Percentiles rank a stretch among this genome's conserved stretches.
These are phyloP conservation scores for Drosophila quadrilineata DNA, from an alignment of 1,140 invertebrate genomes.

Conservation along the genomic window DNA sequence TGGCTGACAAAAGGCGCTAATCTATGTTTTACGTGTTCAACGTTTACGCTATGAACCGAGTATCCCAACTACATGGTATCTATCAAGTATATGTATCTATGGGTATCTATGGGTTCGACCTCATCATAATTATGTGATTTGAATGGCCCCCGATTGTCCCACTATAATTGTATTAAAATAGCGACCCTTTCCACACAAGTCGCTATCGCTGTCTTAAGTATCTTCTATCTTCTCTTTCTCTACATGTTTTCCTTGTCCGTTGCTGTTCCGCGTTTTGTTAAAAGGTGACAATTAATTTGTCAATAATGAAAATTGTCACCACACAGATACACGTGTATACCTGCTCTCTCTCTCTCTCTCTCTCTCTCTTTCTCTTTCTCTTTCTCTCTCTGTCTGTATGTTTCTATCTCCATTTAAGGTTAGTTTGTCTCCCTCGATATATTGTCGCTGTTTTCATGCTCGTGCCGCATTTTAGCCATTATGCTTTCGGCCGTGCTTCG, in stretches of 20 bases:
- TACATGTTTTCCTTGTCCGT: background rate
- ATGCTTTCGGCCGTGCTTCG: slow-evolving; percentile 33
- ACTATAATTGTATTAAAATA: slow-evolving; percentile 69
- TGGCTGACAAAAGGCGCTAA: slow-evolving; percentile 67
- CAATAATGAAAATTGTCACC: slow-evolving; percentile 72
- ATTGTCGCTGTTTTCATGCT: slow-evolving; percentile 27
- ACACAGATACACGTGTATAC: background rate
- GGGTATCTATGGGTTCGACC: too few species aligned
- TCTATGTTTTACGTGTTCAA: slow-evolving; percentile 74
- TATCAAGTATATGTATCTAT: slow-evolving; percentile 17
- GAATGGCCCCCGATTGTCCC: slow-evolving; percentile 41
- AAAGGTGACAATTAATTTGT: slow-evolving; percentile 80
- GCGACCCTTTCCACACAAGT: slow-evolving; percentile 2
- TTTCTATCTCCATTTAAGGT: background rate
- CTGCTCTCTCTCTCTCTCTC: background rate
- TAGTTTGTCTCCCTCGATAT: background rate
- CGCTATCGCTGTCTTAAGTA: slow-evolving; percentile 15
- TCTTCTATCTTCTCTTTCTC: background rate
- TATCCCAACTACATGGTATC: background rate
- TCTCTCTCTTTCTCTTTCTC: background rate
- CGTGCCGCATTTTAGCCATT: slow-evolving; percentile 50
- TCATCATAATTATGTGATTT: slow-evolving; percentile 77
- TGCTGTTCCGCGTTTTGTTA: slow-evolving; percentile 65
- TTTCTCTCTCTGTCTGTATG: background rate
- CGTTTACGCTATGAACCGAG: slow-evolving; percentile 54